These are phyloP conservation scores for Heliconius himera DNA, from an alignment of 1,140 invertebrate genomes.

Conservation along the genomic window DNA sequence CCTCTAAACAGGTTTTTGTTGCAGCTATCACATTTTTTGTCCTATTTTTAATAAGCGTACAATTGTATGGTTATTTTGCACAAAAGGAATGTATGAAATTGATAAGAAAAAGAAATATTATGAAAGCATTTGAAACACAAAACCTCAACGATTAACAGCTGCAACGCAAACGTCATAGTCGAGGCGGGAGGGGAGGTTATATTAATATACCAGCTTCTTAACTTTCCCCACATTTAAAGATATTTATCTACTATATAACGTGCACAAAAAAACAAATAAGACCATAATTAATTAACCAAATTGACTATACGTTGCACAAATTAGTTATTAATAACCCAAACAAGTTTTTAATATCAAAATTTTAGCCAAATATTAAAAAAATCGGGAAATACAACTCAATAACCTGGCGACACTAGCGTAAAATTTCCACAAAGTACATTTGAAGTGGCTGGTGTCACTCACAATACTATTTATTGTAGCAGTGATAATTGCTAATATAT, in stretches of 20 bases:
- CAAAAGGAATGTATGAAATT: slow-evolving; percentile 35
- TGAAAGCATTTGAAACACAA: slow-evolving; percentile 70
- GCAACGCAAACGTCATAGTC: slow-evolving; percentile 47
- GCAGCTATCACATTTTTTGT: slow-evolving; percentile 11
- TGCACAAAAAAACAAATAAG: not conserved
- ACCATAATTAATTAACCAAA: not conserved
- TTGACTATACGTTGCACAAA: not conserved
- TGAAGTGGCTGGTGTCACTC: slow-evolving; percentile 48
- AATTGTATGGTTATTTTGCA: slow-evolving; percentile 7
- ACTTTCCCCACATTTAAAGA: slow-evolving; percentile 36
- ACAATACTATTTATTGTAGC: slow-evolving; percentile 46
- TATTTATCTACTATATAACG: slow-evolving; percentile 16
- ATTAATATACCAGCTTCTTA: slow-evolving; percentile 48
- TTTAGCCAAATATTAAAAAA: not conserved
- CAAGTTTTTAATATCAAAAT: not conserved
- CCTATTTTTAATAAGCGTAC: slow-evolving; percentile 1
- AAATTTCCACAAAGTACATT: slow-evolving; percentile 14
- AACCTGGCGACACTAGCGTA: slow-evolving; percentile 43
- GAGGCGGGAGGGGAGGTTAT: slow-evolving; percentile 38
- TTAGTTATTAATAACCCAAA: not conserved
- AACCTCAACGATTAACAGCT: slow-evolving; percentile 60
- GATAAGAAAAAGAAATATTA: slow-evolving; percentile 41
- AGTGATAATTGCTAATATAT: slow-evolving; percentile 50
- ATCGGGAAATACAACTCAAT: slow-evolving; percentile 32
- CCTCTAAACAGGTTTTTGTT: slow-evolving; percentile 28